Base-by-base conservation (phyloP, 2,797 vertebrate species). In the Diplodus sargus region DNA sequence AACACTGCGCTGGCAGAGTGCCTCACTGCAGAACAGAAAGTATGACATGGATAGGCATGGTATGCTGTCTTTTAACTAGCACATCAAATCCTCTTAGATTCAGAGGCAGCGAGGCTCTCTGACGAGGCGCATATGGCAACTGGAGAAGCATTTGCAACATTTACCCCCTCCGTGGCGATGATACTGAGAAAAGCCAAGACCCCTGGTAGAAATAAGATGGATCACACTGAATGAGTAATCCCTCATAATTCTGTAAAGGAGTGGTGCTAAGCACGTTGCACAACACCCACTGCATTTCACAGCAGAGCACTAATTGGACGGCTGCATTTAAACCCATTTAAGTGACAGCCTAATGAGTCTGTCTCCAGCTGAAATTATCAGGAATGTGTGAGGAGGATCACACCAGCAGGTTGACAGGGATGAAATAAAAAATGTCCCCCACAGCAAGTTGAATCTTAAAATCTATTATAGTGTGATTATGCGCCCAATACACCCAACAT, bases 241-340 rank as follows among this genome's bases (percentile, higher is more conserved):
- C 93, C 90, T 94, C 90, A 93, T 92, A 94, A 94, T 94, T 94
- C 92, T 85, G 91, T 88, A 94, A 94, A 93, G 89, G 87, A 93
- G 86, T 87, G 89, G 88, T 87, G 89, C 89, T 93, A 92, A 93
- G 92, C 90, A 89, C 85, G 74, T 83, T 84, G 86, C 88, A 87
- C 90, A 92, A 94, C 92, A 94, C 92, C 91, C 88, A 91, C 91
- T 80, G 92, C 91, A 93, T 92, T 86, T 93, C 93, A 91, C 95
- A 94, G 94, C 93, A 86, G 89, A 91, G 87, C 85, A 88, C 92
- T 96, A 96, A 96, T 95, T 95, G 94, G 94, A 90, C 79, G 85
- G 88, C 82, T 92, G 90, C 90, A 93, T 94, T 95, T 94, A 94
- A 95, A 92, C 91, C 92, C 89, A 90, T 94, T 95, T 94, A 94